Evolutionary conservation across 2,797 vertebrate species (phyloP), one percentile per base, ranked within the genome.

Genomic region (Naso thynnoides): DNA sequence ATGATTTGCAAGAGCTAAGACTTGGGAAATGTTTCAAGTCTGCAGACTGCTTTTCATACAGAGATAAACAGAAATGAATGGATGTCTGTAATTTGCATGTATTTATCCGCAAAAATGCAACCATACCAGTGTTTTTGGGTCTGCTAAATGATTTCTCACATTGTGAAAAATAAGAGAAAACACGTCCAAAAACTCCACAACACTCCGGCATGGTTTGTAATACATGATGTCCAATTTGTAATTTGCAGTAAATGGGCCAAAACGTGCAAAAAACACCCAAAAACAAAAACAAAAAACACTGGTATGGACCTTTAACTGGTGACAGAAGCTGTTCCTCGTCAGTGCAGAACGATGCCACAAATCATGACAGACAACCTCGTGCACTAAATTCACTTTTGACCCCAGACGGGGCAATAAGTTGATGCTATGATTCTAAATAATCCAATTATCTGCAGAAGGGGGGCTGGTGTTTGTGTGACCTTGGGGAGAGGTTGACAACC

Each of bases 401-500:
- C 86, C 81, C 59, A 47, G 68, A 76, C 19, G 11, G 81, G 76
- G 79, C 84, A 88, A 82, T 91, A 81, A 86, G 81, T 83, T 83
- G 88, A 88, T 79, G 83, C 86, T 80, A 86, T 87, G 91, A 89
- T 81, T 88, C 86, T 90, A 92, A 93, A 94, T 92, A 91, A 92
- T 88, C 92, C 88, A 91, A 92, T 93, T 90, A 91, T 83, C 67
- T 84, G 80, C 71, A 57, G 75, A 59, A 77, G 71, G 50, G 69
- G 81, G 82, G 68, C 54, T 52, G 73, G 79, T 80, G 74, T 84
- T 88, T 72, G 89, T 14, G 45, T 89, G 92, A 93, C 93, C 91
- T 91, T 91, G 88, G 92, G 90, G 85, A 92, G 80, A 90, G 90
- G 90, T 88, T 91, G 91, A 92, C 91, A 93, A 89, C 89, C 87